Base-by-base conservation (phyloP, 2,797 vertebrate genomes). In the Pseudopleuronectes americanus region DNA sequence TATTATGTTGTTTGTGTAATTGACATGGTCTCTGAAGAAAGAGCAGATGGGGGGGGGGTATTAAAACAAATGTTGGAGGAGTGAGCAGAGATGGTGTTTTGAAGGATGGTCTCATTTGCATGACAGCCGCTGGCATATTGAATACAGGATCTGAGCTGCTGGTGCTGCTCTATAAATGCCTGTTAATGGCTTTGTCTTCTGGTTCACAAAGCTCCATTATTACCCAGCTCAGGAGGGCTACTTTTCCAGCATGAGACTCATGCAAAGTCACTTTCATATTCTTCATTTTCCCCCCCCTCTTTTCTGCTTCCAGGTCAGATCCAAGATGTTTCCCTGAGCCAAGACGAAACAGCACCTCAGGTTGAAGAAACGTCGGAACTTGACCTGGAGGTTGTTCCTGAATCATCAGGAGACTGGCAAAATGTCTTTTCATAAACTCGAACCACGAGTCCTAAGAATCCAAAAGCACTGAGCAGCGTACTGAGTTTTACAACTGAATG, bases 321-420 rank as follows among this genome's bases (percentile, higher is more conserved):
- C 66, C 96, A 96, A 92, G 80, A 92, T 68, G 72, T 95, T 8
- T n/a, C 93, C 0, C 84, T 93, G 61, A 85, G 90, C 51, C 94
- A 92, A 74, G 96, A 96, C 7, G 89, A 88, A 4, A 81, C 90
- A 2, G 89, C 90, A 0, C 74, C 90, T 0, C 94, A 95, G 86
- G 96, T 90, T 0, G 92, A 96, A 70, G 93, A 95, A 9, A 90
- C 94, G 19, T 92, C 94, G 10, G 92, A 94, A 6, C 93, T 99
- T 14, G 96, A 96, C 84, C 94, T 99, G 81, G 97, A 97, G 76
- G 96, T 97, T 60, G 96, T 96, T 75, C 96, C 95, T 13, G 97
- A 97, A 81, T 85, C 96, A 0, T 86, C 95, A 0, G 94, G 89
- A 73, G 96, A 98, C 86, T 99, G 98, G 97, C 97, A 97, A 71